Evolutionary conservation across 2,888 invertebrate species (phyloP).

Genomic region (Molorchus minor): DNA sequence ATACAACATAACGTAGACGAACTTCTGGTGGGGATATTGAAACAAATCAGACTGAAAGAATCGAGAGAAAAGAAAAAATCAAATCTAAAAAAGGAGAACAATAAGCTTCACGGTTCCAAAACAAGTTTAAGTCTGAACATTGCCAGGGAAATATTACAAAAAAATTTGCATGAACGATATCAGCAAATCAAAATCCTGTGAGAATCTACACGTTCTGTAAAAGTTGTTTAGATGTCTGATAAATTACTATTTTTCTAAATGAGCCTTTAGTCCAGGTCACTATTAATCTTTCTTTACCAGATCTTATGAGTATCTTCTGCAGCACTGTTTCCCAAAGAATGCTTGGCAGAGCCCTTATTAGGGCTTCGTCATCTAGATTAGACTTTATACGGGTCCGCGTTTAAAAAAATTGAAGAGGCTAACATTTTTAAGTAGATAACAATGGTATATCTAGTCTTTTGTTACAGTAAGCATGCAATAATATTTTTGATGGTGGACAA

Average conservation of each 20-base stretch:
- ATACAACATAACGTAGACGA: slow-evolving; percentile 98
- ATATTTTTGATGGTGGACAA: too few relatives aligned
- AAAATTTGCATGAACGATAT: slow-evolving; percentile 87
- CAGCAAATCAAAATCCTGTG: slow-evolving; percentile 86
- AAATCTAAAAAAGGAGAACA: slow-evolving; percentile 52
- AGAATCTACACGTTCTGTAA: slow-evolving; percentile 84
- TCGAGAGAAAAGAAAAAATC: slow-evolving; percentile 70
- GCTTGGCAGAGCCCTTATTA: too few relatives aligned
- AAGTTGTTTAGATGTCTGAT: slow-evolving; percentile 15
- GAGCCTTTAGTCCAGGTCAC: too few relatives aligned
- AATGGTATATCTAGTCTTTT: too few relatives aligned
- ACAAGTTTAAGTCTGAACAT: slow-evolving; percentile 84
- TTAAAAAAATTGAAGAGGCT: too few relatives aligned
- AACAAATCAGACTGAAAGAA: slow-evolving; percentile 85
- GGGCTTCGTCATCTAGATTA: too few relatives aligned
- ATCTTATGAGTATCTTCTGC: too few relatives aligned
- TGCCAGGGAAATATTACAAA: slow-evolving; percentile 83
- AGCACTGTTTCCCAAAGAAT: too few relatives aligned
- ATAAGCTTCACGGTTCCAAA: slow-evolving; percentile 79
- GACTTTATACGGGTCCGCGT: too few relatives aligned
- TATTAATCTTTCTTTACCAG: too few relatives aligned
- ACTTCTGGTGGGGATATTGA: slow-evolving; percentile 89
- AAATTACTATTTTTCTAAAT: slow-evolving; percentile 24
- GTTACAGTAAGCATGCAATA: too few relatives aligned
- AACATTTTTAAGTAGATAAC: too few relatives aligned